phyloP scores from a whole-genome alignment of 2,888 invertebrate species.

The Sesamia inferens region DNA sequence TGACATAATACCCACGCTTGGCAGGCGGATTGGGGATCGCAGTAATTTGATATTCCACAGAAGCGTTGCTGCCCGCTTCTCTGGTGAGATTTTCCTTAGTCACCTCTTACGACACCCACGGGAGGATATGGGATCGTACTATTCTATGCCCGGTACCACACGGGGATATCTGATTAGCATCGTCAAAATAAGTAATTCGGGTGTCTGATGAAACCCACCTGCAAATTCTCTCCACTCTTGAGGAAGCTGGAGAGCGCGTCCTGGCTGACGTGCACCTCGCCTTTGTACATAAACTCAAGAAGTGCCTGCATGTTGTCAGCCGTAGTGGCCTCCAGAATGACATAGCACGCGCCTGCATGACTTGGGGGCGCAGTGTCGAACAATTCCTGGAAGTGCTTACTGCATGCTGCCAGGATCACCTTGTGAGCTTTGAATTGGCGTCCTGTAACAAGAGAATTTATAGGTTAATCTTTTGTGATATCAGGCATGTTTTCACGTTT shows the following conservation, averaged over 20 bases:
- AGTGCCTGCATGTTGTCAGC: slow-evolving; percentile 97
- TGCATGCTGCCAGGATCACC: slow-evolving; percentile 97
- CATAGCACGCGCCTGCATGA: slow-evolving; percentile 94
- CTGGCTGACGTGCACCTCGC: slow-evolving; percentile 97
- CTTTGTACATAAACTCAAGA: slow-evolving; percentile 98
- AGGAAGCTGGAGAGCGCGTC: slow-evolving; percentile 97
- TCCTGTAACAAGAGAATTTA: slow-evolving; percentile 88
- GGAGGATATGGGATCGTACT: no score
- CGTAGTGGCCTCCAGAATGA: slow-evolving; percentile 96
- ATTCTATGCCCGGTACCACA: no score
- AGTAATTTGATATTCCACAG: no score
- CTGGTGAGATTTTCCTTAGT: no score
- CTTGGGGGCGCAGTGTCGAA: slow-evolving; percentile 96
- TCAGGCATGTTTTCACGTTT: not conserved
- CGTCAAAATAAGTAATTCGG: no score
- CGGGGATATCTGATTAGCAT: no score
- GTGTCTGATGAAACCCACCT: slow-evolving; percentile 87
- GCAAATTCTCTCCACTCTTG: slow-evolving; percentile 97
- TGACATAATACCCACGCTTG: no score
- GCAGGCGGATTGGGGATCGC: no score
- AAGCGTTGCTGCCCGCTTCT: no score
- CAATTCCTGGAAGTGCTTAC: slow-evolving; percentile 97
- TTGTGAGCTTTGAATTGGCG: slow-evolving; percentile 97
- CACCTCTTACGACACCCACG: no score
- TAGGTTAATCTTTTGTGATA: not conserved